Percentiles rank a stretch among this genome's conserved stretches.
These are phyloP conservation scores for Tyrannus savana DNA, from an alignment of 2,113 vertebrate genomes.

Conservation along the genomic window DNA sequence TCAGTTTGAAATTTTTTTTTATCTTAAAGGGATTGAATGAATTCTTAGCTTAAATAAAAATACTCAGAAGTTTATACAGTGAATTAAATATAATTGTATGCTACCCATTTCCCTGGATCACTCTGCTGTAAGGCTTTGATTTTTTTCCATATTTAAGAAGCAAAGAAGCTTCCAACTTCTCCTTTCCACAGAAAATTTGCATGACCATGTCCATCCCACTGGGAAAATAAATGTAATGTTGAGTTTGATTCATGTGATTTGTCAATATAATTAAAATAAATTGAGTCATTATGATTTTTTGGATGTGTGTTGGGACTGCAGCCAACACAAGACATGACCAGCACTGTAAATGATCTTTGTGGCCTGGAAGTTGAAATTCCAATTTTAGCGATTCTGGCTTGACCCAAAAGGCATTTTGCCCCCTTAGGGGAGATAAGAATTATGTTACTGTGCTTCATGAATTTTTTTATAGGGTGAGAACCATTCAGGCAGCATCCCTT, in stretches of 20 bases:
- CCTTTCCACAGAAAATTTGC: not conserved
- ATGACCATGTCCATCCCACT: not conserved
- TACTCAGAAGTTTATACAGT: not conserved
- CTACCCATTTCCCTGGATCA: not conserved
- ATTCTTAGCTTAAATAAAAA: not conserved
- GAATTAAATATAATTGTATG: not conserved
- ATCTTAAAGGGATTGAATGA: not conserved
- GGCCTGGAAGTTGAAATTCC: not conserved
- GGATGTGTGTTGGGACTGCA: not conserved
- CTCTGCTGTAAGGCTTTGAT: not conserved
- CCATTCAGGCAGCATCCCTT: not conserved
- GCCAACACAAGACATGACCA: not conserved
- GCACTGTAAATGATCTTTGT: not conserved
- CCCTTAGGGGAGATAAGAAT: not conserved
- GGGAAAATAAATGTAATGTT: not conserved
- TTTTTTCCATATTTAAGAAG: not conserved
- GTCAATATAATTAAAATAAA: slow-evolving; percentile 11
- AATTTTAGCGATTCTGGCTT: not conserved
- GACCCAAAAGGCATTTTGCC: not conserved
- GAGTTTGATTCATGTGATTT: not conserved
- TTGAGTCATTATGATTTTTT: not conserved
- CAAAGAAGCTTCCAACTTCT: not conserved
- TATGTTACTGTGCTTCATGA: not conserved
- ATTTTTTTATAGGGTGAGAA: not conserved
- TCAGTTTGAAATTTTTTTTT: not conserved